Conservation (phyloP, 2,888 invertebrate genomes). For the Papilio elwesi region DNA sequence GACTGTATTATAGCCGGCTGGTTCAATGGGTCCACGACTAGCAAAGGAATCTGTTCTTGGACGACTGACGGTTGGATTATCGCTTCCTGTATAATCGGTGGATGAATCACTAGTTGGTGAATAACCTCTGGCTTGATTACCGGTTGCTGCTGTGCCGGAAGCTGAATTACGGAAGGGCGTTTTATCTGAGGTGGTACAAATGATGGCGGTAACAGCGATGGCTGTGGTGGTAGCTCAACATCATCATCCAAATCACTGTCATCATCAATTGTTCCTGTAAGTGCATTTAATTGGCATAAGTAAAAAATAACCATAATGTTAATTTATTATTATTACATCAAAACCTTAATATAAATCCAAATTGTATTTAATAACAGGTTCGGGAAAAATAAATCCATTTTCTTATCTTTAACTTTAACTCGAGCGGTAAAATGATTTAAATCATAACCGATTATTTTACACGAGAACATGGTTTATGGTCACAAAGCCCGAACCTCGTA, state of each 20-base stretch:
- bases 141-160: not conserved
- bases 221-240: not conserved
- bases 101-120: not conserved
- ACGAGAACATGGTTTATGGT: too few species aligned
- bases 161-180: conserved; percentile 4
- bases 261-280: not conserved
- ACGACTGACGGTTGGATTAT: not conserved
- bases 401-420: too few species aligned
- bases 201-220: not conserved
- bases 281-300: not conserved
- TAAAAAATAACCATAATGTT: not conserved
- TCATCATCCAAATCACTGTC: conserved; percentile 9
- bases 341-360: too few species aligned
- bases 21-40: not conserved
- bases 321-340: too few species aligned
- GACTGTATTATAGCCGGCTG: not conserved
- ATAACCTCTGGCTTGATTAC: conserved; percentile 6
- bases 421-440: too few species aligned
- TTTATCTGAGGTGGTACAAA: not conserved
- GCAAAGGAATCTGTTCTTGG: conserved; percentile 12
- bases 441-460: too few species aligned
- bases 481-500: too few species aligned
- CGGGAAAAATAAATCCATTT: too few species aligned
- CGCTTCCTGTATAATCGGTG: not conserved
- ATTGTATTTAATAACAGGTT: too few species aligned